Percentiles rank a stretch among this genome's conserved stretches.
phyloP scores from a whole-genome alignment of 2,797 vertebrate genomes.

The Gymnoscopelus microlampas region DNA sequence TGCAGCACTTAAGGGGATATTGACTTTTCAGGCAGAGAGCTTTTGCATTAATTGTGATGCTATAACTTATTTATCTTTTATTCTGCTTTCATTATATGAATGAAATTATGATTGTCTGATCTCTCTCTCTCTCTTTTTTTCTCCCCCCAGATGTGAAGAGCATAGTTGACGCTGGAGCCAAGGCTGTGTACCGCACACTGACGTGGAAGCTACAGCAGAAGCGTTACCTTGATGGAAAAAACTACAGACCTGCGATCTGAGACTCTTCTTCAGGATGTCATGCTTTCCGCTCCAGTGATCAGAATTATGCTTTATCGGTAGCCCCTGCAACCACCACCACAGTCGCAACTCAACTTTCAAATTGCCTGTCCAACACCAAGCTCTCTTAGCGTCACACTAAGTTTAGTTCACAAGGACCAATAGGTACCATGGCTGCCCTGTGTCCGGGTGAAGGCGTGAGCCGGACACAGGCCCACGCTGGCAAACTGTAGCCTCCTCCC shows the following conservation, averaged over 20 bases:
- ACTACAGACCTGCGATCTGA: constrained; percentile 19
- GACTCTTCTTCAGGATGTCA: not conserved
- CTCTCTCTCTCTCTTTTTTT: constrained; percentile 10
- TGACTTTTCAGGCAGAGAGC: constrained; percentile 65
- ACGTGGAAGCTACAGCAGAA: constrained; percentile 22
- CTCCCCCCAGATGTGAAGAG: constrained; percentile 64
- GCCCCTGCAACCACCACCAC: constrained; percentile 5
- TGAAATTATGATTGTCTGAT: constrained; percentile 39
- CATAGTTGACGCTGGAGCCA: constrained; percentile 38
- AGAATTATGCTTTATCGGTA: constrained; percentile 43
- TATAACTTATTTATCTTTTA: constrained; percentile 28
- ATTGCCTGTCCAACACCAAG: not conserved
- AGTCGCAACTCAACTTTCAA: constrained; percentile 4
- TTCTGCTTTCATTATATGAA: constrained; percentile 31
- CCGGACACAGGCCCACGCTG: constrained; percentile 65
- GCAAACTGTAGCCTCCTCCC: constrained; percentile 69
- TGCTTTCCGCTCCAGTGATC: constrained; percentile 10
- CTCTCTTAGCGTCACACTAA: constrained; percentile 8
- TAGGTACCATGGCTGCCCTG: constrained; percentile 69
- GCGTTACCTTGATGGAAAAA: constrained; percentile 38
- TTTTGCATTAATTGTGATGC: constrained; percentile 62
- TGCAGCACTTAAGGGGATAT: constrained; percentile 66
- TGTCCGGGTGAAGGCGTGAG: constrained; percentile 69
- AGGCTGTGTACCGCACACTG: constrained; percentile 29
- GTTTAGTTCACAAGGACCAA: constrained; percentile 11